Conservation (phyloP, 2,797 vertebrate species). For the Phoebastria nigripes region DNA sequence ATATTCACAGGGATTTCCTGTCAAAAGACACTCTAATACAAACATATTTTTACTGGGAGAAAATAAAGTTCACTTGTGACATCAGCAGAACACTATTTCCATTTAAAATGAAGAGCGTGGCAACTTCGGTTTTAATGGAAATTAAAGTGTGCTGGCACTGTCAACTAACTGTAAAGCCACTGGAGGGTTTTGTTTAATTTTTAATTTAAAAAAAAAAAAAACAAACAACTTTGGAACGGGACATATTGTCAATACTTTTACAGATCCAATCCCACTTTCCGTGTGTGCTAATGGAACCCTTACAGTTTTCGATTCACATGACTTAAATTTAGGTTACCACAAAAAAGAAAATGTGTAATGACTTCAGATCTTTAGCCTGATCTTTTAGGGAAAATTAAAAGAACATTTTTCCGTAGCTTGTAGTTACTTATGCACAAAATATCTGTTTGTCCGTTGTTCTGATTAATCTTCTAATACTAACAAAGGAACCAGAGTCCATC, state of each 20-base stretch:
- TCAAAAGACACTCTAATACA: slow-evolving; percentile 37
- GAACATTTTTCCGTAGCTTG: not conserved
- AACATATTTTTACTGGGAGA: slow-evolving; percentile 58
- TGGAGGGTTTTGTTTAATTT: slow-evolving; percentile 65
- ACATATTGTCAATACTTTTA: not conserved
- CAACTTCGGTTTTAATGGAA: slow-evolving; percentile 63
- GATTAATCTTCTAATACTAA: not conserved
- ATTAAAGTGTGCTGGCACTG: slow-evolving; percentile 57
- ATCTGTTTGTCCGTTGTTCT: not conserved
- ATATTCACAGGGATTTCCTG: slow-evolving; percentile 49
- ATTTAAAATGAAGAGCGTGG: slow-evolving; percentile 53
- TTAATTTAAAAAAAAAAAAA: slow-evolving; percentile 13
- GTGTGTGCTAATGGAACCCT: not conserved
- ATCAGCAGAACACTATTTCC: slow-evolving; percentile 63
- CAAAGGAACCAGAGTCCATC: not conserved
- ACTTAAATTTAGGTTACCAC: not conserved
- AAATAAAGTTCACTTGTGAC: slow-evolving; percentile 65
- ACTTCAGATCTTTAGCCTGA: not conserved
- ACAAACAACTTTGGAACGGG: not conserved
- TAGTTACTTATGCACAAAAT: not conserved
- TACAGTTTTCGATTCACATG: not conserved
- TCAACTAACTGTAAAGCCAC: slow-evolving; percentile 48
- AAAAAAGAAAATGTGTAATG: not conserved
- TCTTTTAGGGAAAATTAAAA: not conserved
- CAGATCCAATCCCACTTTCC: not conserved